Conservation (phyloP, 2,797 vertebrate genomes). For the Aythya fuligula region DNA sequence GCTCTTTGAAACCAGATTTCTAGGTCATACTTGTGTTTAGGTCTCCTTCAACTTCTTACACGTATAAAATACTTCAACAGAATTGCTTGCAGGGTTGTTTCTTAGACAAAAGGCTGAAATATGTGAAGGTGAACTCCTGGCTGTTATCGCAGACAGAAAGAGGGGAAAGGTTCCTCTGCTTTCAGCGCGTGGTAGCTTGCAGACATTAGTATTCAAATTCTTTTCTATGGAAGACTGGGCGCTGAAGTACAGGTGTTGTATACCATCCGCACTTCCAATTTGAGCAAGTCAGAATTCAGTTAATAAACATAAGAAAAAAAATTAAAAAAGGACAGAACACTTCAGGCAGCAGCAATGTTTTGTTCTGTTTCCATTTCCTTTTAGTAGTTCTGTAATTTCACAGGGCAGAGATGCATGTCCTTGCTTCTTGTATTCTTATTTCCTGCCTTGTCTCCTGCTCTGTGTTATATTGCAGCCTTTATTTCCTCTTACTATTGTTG, state of each 20-base stretch:
- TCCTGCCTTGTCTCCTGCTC: constrained; percentile 30
- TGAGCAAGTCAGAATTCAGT: neutral
- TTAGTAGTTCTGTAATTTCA: neutral
- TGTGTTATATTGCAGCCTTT: neutral
- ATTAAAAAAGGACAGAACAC: neutral
- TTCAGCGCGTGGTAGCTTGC: neutral
- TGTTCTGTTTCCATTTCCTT: neutral
- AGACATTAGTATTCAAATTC: neutral
- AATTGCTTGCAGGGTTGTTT: neutral
- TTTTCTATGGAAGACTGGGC: neutral
- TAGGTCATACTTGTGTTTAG: neutral
- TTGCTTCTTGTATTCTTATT: neutral
- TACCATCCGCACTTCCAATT: neutral
- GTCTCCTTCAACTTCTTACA: no score
- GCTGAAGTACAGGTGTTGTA: neutral
- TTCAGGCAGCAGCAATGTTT: no score
- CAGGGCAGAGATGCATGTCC: neutral
- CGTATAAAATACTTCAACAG: neutral
- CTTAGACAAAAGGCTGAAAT: neutral
- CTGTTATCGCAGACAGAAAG: neutral
- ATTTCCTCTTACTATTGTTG: constrained; percentile 56
- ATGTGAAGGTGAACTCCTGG: neutral
- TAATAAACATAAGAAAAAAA: neutral
- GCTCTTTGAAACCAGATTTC: neutral
- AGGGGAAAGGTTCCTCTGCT: neutral